These are phyloP conservation scores for Hypomecis punctinalis DNA, from an alignment of 2,888 invertebrate species.

Conservation along the genomic window DNA sequence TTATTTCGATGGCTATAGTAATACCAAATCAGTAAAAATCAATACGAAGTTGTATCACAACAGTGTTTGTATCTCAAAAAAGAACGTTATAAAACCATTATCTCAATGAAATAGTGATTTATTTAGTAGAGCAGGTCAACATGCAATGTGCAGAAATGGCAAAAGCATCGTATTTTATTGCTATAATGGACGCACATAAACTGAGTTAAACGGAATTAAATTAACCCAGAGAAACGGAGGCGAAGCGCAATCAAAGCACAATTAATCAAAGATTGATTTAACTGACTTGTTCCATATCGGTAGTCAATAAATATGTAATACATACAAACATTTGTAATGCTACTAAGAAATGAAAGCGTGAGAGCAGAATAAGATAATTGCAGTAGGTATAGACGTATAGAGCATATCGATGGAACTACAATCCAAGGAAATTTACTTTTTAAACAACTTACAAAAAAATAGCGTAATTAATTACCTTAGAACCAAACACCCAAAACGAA, in stretches of 20 bases:
- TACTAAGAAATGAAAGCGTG: neutral
- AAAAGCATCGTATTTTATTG: slow-evolving; percentile 13
- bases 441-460: too few species aligned
- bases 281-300: too few species aligned
- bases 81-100: neutral
- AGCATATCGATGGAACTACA: too few species aligned
- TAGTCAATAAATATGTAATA: neutral
- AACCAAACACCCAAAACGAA: neutral
- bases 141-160: neutral
- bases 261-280: slow-evolving; percentile 1
- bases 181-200: slow-evolving; percentile 11
- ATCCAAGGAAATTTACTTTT: too few species aligned
- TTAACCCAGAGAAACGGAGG: slow-evolving; percentile 14
- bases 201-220: slow-evolving; percentile 1
- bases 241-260: slow-evolving; percentile 5
- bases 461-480: too few species aligned
- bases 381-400: too few species aligned
- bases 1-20: neutral
- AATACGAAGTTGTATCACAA: too few species aligned
- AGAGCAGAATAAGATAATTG: too few species aligned
- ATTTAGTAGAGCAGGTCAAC: neutral
- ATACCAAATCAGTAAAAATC: too few species aligned
- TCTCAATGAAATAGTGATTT: neutral
- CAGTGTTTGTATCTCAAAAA: too few species aligned
- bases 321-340: neutral